These are phyloP conservation scores for Myotis davidii DNA, from an alignment of 2,113 vertebrate genomes.

Conservation along the genomic window DNA sequence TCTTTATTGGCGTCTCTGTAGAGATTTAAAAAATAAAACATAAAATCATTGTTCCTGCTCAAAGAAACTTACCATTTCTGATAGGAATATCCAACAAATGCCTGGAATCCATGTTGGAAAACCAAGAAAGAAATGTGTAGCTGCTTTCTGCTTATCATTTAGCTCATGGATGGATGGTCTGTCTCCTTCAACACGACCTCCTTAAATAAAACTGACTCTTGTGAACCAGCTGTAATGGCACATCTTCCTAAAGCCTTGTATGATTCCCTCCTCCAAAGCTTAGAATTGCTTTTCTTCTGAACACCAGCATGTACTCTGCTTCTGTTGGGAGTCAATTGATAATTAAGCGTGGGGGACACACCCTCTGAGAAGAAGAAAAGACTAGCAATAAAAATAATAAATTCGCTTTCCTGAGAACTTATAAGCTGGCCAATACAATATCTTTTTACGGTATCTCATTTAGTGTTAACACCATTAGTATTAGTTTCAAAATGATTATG, in stretches of 20 bases:
- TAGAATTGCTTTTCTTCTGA: not conserved
- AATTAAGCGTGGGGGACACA: not conserved
- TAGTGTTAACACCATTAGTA: not conserved
- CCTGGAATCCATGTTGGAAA: constrained; percentile 21
- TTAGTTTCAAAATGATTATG: not conserved
- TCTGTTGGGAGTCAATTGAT: not conserved
- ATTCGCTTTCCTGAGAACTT: not conserved
- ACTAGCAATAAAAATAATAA: not conserved
- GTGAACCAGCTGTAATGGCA: not conserved
- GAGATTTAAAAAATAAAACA: constrained; percentile 52
- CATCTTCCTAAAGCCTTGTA: not conserved
- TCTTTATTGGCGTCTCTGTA: constrained; percentile 27
- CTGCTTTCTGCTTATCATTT: not conserved
- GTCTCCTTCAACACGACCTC: not conserved
- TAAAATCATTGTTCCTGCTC: not conserved
- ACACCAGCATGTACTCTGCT: not conserved
- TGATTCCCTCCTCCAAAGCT: not conserved
- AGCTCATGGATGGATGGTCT: not conserved
- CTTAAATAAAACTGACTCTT: not conserved
- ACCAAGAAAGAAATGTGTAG: not conserved
- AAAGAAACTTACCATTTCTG: constrained; percentile 40
- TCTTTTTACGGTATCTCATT: not conserved
- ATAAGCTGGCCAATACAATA: not conserved
- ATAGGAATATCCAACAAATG: constrained; percentile 19
- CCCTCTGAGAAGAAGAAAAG: not conserved